Evolutionary conservation across 2,113 vertebrate genomes (phyloP).

Genomic region (Myrmecobius fasciatus): DNA sequence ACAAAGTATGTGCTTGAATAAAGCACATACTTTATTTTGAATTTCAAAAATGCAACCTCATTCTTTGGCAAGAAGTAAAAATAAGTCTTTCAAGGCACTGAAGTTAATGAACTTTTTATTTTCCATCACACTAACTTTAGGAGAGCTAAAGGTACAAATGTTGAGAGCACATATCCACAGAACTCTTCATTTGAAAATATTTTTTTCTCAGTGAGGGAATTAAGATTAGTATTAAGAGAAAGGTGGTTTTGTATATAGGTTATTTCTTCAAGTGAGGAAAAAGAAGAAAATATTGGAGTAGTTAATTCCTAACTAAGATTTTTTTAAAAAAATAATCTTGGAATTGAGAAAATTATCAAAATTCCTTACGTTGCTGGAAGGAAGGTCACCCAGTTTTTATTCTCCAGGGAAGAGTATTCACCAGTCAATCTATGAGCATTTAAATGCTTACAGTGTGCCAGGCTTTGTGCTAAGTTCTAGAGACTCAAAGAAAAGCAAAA

Average conservation of each 20-base stretch:
- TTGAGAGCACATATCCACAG: slow-evolving; percentile 50
- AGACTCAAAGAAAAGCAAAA: too few species aligned
- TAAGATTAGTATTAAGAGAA: background rate
- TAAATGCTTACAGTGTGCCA: too few species aligned
- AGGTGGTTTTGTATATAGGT: background rate
- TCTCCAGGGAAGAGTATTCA: too few species aligned
- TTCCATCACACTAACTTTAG: slow-evolving; percentile 71
- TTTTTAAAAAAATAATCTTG: too few species aligned
- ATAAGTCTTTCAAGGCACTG: slow-evolving; percentile 71
- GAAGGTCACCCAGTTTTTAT: too few species aligned
- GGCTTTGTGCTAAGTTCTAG: too few species aligned
- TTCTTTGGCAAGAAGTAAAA: slow-evolving; percentile 73
- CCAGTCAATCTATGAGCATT: too few species aligned
- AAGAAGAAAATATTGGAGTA: too few species aligned
- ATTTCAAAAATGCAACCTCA: slow-evolving; percentile 65
- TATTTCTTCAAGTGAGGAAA: background rate
- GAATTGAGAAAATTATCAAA: too few species aligned
- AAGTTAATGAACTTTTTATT: slow-evolving; percentile 39
- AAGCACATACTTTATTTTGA: slow-evolving; percentile 69
- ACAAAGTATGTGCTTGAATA: slow-evolving; percentile 74
- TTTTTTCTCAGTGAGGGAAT: background rate
- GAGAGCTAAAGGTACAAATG: slow-evolving; percentile 63
- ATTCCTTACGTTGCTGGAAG: too few species aligned
- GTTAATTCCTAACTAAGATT: too few species aligned
- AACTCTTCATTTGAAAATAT: background rate